These are phyloP conservation scores for Mellilla xanthometata DNA, from an alignment of 2,888 invertebrate genomes.

Conservation along the genomic window DNA sequence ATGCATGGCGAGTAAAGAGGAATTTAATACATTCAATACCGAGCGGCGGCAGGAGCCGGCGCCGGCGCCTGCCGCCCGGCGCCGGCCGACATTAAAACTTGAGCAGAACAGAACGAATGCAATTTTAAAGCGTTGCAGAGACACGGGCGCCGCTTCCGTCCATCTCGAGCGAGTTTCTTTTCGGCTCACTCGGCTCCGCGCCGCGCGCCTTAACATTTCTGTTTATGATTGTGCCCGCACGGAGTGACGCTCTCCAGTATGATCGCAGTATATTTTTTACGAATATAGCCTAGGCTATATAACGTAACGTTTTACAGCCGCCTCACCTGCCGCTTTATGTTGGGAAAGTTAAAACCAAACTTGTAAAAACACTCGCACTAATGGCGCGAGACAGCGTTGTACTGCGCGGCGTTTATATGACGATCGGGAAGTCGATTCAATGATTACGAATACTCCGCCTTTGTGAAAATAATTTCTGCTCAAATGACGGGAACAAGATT, in stretches of 20 bases:
- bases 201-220: slow-evolving; percentile 15
- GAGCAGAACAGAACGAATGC: slow-evolving; percentile 19
- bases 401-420: not conserved
- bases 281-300: slow-evolving; percentile 11
- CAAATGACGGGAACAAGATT: slow-evolving; percentile 4
- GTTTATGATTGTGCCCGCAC: slow-evolving; percentile 20
- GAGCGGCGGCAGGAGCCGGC: slow-evolving; percentile 1
- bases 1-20: slow-evolving; percentile 17
- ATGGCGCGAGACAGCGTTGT: not conserved
- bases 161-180: slow-evolving; percentile 16
- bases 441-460: slow-evolving; percentile 1
- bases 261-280: slow-evolving; percentile 23
- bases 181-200: slow-evolving; percentile 3
- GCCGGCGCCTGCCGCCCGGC: slow-evolving; percentile 2
- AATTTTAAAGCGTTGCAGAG: slow-evolving; percentile 22
- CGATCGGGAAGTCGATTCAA: not conserved
- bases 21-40: slow-evolving; percentile 24
- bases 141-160: slow-evolving; percentile 11
- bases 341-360: slow-evolving; percentile 1
- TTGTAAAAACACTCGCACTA: slow-evolving; percentile 1
- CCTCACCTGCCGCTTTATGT: slow-evolving; percentile 10
- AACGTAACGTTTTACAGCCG: slow-evolving; percentile 9
- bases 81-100: slow-evolving; percentile 28
- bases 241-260: slow-evolving; percentile 11
- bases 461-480: slow-evolving; percentile 4